Evolutionary conservation across 2,797 vertebrate genomes (phyloP).

Genomic region (Oophaga sylvatica): DNA sequence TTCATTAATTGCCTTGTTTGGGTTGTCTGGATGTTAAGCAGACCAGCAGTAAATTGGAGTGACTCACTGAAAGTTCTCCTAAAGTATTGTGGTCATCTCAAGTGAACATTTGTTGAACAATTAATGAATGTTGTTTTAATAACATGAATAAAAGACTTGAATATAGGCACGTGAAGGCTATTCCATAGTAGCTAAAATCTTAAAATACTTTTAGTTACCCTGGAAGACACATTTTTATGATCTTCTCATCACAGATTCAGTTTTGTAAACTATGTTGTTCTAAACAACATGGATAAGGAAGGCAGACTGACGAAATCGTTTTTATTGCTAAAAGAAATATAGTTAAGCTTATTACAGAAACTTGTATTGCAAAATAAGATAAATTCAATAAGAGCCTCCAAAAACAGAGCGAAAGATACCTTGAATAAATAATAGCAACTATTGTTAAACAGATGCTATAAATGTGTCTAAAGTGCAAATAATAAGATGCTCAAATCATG

Average conservation of each 20-base stretch:
- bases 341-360: neutral
- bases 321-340: neutral
- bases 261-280: no score
- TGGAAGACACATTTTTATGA: no score
- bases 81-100: conserved; percentile 8
- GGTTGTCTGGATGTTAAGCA: conserved; percentile 33
- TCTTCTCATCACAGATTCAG: no score
- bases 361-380: neutral
- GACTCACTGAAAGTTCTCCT: conserved; percentile 15
- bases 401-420: neutral
- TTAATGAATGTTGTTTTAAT: neutral
- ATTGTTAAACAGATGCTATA: neutral
- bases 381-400: neutral
- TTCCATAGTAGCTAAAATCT: neutral
- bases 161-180: neutral
- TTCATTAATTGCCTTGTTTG: conserved; percentile 31
- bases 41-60: conserved; percentile 40
- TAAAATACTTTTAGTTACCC: neutral
- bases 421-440: neutral
- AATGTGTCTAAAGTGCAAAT: neutral
- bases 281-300: no score
- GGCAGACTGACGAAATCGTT: neutral
- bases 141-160: neutral
- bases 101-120: conserved; percentile 14
- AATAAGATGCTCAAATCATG: neutral